These are phyloP conservation scores for Aporrectodea caliginosa DNA, from an alignment of 1,140 invertebrate species.

Conservation along the genomic window DNA sequence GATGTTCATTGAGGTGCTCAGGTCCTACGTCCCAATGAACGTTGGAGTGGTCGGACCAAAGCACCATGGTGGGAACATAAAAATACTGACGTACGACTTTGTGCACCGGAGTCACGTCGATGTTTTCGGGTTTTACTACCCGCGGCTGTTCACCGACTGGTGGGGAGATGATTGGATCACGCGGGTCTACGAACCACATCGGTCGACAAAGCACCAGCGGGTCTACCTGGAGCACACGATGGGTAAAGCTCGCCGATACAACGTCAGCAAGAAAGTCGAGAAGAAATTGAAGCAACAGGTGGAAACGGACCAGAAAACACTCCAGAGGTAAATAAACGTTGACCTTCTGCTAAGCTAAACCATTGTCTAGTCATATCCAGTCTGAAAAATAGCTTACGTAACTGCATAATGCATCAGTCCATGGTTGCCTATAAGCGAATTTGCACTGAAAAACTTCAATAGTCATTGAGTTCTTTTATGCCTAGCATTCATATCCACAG, in stretches of 20 bases:
- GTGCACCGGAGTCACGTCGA: constrained; percentile 3
- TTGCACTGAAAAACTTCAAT: too few species aligned
- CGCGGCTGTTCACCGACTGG: constrained; percentile 12
- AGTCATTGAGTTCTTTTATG: too few species aligned
- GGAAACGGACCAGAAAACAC: background rate
- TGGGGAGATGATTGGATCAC: constrained; percentile 16
- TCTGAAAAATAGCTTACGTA: too few species aligned
- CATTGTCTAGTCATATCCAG: too few species aligned
- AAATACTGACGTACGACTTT: constrained; percentile 6
- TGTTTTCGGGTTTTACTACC: constrained; percentile 5
- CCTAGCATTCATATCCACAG: too few species aligned
- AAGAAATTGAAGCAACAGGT: background rate
- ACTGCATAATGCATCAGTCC: too few species aligned
- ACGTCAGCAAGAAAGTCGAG: background rate
- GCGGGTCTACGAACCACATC: background rate
- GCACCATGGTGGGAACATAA: background rate
- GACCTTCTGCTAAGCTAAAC: too few species aligned
- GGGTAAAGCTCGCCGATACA: constrained; percentile 12
- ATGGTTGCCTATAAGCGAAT: too few species aligned
- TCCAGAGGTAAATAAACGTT: constrained; percentile 2
- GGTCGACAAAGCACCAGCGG: constrained; percentile 4
- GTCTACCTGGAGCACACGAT: constrained; percentile 20
- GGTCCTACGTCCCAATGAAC: background rate
- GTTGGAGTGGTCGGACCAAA: constrained; percentile 1
- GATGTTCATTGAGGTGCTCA: background rate